phyloP scores from a whole-genome alignment of 2,888 invertebrate species.

The Drosophila demipolita region DNA sequence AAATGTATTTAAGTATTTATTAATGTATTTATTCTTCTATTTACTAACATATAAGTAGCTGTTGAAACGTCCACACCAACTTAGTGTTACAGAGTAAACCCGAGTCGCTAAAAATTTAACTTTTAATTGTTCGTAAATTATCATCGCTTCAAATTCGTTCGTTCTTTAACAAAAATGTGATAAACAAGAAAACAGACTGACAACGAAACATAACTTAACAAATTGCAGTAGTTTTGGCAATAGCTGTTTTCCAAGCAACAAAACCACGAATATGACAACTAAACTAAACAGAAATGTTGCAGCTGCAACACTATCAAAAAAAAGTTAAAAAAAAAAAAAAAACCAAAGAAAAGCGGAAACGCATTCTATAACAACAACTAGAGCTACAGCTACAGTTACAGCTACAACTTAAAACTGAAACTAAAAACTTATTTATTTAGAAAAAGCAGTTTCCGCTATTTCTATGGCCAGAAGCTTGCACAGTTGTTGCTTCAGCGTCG shows the following conservation, averaged over 20 bases:
- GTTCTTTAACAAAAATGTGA: not conserved
- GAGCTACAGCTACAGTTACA: constrained; percentile 16
- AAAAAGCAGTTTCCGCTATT: constrained; percentile 60
- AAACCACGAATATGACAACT: constrained; percentile 59
- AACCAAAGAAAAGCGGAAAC: constrained; percentile 16
- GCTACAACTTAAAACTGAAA: constrained; percentile 28
- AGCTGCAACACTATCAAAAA: constrained; percentile 31
- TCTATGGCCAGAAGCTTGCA: constrained; percentile 46
- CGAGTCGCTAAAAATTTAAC: constrained; percentile 28
- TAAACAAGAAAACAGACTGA: constrained; percentile 7
- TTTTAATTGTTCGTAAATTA: not conserved
- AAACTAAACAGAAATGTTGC: constrained; percentile 48
- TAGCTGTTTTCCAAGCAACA: constrained; percentile 40
- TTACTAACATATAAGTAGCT: constrained; percentile 46
- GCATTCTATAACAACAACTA: constrained; percentile 33
- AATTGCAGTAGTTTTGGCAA: constrained; percentile 26
- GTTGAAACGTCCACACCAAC: constrained; percentile 33
- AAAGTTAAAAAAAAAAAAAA: not conserved
- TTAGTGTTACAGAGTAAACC: constrained; percentile 23
- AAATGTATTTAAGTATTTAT: constrained; percentile 3
- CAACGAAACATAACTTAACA: not conserved
- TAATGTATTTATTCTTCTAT: constrained; percentile 20
- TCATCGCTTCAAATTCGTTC: not conserved
- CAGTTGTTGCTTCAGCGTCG: constrained; percentile 36
- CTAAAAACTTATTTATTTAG: constrained; percentile 74